These are phyloP conservation scores for Geococcyx californianus DNA, from an alignment of 2,113 vertebrate genomes.

Conservation along the genomic window DNA sequence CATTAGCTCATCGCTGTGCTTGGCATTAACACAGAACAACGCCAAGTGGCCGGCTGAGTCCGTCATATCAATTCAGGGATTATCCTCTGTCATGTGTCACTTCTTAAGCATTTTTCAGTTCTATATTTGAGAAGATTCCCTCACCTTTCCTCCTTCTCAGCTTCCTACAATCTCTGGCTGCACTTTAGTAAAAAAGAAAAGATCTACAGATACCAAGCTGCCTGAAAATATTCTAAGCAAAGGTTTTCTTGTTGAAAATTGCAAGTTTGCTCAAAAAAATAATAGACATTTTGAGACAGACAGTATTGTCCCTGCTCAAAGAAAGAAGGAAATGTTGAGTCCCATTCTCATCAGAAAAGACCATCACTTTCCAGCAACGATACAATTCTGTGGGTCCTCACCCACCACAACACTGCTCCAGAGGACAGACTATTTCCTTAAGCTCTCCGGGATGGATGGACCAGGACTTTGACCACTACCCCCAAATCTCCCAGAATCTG, in stretches of 20 bases:
- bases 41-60: background rate
- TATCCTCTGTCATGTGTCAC: background rate
- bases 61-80: background rate
- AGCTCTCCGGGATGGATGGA: background rate
- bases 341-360: background rate
- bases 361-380: background rate
- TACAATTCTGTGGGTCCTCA: background rate
- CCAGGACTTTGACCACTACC: background rate
- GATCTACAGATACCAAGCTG: background rate
- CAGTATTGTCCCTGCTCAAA: background rate
- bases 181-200: background rate
- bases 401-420: background rate
- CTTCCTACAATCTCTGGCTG: background rate
- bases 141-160: background rate
- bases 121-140: background rate
- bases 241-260: background rate
- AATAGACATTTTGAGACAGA: background rate
- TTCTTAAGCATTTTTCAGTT: background rate
- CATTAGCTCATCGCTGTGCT: background rate
- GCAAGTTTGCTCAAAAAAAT: background rate
- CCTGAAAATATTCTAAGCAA: background rate
- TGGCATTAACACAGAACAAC: background rate
- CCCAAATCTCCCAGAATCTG: background rate
- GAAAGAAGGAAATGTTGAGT: fast-evolving
- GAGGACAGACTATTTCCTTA: background rate